phyloP scores from a whole-genome alignment of 2,797 vertebrate species.

The Decapterus maruadsi region DNA sequence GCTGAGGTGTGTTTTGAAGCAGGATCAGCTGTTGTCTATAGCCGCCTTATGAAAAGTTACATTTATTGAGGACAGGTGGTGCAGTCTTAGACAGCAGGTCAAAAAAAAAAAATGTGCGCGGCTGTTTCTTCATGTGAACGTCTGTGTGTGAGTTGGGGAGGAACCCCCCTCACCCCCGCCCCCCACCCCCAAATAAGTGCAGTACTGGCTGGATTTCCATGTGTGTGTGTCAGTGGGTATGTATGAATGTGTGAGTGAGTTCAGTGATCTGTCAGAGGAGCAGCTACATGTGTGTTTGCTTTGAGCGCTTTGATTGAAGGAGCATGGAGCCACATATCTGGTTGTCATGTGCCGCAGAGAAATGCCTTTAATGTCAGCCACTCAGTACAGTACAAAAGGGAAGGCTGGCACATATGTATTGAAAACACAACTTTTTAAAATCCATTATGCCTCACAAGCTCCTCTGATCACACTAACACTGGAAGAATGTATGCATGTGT shows the following conservation, averaged over 20 bases:
- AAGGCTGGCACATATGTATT: conserved; percentile 63
- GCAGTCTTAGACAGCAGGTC: conserved; percentile 38
- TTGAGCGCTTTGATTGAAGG: conserved; percentile 77
- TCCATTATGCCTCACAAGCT: conserved; percentile 48
- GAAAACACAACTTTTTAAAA: conserved; percentile 68
- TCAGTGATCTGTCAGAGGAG: conserved; percentile 71
- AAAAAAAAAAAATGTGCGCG: conserved; percentile 39
- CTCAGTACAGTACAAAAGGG: conserved; percentile 60
- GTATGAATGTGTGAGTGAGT: conserved; percentile 61
- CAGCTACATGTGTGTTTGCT: conserved; percentile 78
- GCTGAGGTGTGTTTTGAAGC: conserved; percentile 59
- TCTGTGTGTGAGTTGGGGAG: conserved; percentile 35
- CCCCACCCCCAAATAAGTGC: neutral
- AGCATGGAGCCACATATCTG: conserved; percentile 74
- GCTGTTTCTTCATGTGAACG: conserved; percentile 32
- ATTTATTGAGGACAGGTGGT: conserved; percentile 77
- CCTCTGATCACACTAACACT: conserved; percentile 57
- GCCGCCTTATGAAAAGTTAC: conserved; percentile 61
- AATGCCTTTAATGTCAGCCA: conserved; percentile 79
- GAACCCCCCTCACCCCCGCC: neutral
- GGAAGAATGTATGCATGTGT: conserved; percentile 47
- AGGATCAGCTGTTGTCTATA: conserved; percentile 53
- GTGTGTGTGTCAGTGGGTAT: conserved; percentile 63
- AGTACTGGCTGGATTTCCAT: conserved; percentile 41
- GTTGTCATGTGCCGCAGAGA: conserved; percentile 76